A percentile compares a stretch with the other conserved stretches of the same genome.
phyloP scores from a whole-genome alignment of 2,888 invertebrate species.

The Aphidoletes aphidimyza region DNA sequence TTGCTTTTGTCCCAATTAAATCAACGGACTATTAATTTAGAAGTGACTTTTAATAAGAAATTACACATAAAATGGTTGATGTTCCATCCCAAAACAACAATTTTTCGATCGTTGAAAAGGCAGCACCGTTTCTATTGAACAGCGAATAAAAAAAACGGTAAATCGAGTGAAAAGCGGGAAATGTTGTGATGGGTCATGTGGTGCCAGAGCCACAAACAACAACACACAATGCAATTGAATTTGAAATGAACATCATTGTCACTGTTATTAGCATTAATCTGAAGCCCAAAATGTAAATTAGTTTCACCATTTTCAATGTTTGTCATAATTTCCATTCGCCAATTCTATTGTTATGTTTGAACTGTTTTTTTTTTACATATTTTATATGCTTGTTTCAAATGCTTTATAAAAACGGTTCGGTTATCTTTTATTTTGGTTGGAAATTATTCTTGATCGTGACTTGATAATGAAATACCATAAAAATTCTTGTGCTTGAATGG shows the following conservation, averaged over 20 bases:
- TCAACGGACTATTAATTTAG: background rate
- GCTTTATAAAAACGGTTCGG: background rate
- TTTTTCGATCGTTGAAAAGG: background rate
- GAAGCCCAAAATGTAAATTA: background rate
- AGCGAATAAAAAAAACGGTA: background rate
- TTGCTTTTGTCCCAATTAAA: conserved; percentile 26
- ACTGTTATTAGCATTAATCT: background rate
- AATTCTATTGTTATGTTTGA: background rate
- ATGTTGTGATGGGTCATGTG: conserved; percentile 35
- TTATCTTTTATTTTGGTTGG: no score
- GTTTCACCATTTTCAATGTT: background rate
- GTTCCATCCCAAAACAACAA: background rate
- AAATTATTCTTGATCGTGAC: conserved; percentile 27
- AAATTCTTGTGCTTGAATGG: background rate
- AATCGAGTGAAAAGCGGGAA: conserved; percentile 43
- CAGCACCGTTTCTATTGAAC: background rate
- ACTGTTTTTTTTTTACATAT: background rate
- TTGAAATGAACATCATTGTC: background rate
- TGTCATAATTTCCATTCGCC: background rate
- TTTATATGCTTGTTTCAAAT: background rate
- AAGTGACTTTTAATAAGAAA: no score
- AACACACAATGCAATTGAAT: conserved; percentile 6
- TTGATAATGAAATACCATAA: background rate
- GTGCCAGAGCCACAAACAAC: background rate
- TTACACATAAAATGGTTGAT: background rate